phyloP scores from a whole-genome alignment of 2,797 vertebrate genomes.

The Myotis planiceps region DNA sequence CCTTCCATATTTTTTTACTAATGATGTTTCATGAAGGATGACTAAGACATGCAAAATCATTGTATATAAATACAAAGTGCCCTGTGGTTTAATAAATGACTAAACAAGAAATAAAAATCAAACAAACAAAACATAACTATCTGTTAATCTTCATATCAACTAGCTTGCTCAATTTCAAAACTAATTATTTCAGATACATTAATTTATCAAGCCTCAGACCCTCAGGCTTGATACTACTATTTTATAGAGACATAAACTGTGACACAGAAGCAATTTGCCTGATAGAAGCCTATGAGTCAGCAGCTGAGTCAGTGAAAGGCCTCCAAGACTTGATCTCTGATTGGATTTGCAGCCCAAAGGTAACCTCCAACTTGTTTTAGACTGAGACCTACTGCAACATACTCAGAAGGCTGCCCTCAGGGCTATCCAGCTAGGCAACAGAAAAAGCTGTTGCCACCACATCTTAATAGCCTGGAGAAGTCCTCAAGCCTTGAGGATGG shows the following conservation, averaged over 20 bases:
- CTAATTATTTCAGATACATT: background rate
- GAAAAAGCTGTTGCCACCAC: background rate
- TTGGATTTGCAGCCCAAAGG: background rate
- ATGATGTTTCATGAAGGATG: conserved; percentile 6
- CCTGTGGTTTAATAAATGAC: background rate
- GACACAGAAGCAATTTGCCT: background rate
- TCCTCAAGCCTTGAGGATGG: background rate
- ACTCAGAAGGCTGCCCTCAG: background rate
- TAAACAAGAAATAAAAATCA: conserved; percentile 34
- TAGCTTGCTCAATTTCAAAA: background rate
- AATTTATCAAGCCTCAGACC: conserved; percentile 13
- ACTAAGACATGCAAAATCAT: background rate
- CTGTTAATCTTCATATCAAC: background rate
- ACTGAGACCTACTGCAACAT: background rate
- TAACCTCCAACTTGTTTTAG: background rate
- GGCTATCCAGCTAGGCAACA: background rate
- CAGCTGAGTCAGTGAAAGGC: background rate
- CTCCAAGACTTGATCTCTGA: background rate
- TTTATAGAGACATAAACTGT: background rate
- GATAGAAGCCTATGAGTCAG: background rate
- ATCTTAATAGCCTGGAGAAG: background rate
- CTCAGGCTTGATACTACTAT: background rate
- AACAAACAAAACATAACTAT: background rate
- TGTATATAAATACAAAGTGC: conserved; percentile 18
- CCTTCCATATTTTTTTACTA: background rate